These are phyloP conservation scores for Melieria omissa DNA, from an alignment of 2,888 invertebrate genomes.

Conservation along the genomic window DNA sequence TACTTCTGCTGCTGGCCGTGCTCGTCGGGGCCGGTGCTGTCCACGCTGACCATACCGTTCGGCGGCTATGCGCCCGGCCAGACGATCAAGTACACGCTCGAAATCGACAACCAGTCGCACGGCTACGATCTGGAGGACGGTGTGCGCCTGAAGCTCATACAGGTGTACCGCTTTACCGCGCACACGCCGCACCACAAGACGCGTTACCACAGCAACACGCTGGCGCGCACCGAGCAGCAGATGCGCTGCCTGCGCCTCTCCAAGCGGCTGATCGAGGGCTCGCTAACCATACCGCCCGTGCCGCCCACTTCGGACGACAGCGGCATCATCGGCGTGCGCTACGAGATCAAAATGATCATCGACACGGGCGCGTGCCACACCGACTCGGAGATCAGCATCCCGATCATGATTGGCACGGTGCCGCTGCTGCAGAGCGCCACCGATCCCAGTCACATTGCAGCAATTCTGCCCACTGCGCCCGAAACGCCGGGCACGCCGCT, in stretches of 20 bases:
- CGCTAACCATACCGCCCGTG: constrained; percentile 42
- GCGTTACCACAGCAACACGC: constrained; percentile 27
- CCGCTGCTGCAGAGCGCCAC: constrained; percentile 47
- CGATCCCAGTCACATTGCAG: constrained; percentile 39
- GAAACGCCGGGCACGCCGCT: constrained; percentile 29
- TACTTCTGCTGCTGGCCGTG: constrained; percentile 50
- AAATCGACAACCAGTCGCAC: constrained; percentile 49
- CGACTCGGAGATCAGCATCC: constrained; percentile 38
- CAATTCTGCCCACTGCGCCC: constrained; percentile 39
- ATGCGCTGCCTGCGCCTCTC: constrained; percentile 41
- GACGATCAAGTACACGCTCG: constrained; percentile 44
- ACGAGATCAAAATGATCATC: constrained; percentile 40
- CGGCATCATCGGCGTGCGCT: constrained; percentile 43
- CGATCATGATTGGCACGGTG: constrained; percentile 50
- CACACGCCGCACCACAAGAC: constrained; percentile 44
- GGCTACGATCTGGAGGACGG: constrained; percentile 44
- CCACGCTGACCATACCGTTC: constrained; percentile 47
- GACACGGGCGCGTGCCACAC: constrained; percentile 37
- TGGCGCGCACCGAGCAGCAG: constrained; percentile 14
- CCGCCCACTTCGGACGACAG: constrained; percentile 38
- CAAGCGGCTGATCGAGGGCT: constrained; percentile 42
- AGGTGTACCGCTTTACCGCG: constrained; percentile 46
- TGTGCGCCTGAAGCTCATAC: constrained; percentile 41
- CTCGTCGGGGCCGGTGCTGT: constrained; percentile 45
- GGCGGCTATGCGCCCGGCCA: constrained; percentile 53